Percentiles rank a stretch among this genome's conserved stretches.
Conservation (phyloP, 2,113 vertebrate genomes). For the Oryzias celebensis region DNA sequence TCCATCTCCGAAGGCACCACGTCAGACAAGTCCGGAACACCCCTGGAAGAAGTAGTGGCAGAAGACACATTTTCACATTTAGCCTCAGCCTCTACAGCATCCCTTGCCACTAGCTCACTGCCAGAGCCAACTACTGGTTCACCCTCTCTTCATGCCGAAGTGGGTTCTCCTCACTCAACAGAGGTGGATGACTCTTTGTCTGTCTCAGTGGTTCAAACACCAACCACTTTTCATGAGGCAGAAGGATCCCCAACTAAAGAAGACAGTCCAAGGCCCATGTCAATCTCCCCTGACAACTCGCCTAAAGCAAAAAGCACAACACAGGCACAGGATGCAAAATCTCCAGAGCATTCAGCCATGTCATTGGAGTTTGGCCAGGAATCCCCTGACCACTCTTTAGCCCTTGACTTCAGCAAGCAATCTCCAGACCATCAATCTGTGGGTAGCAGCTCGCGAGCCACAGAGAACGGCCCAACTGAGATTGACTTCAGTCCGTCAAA, state of each 20-base stretch:
- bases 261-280: conserved; percentile 94
- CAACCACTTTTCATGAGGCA: conserved; percentile 90
- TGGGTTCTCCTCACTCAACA: conserved; percentile 94
- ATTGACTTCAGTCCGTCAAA: conserved; percentile 91
- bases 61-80: conserved; percentile 96
- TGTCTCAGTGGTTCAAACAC: conserved; percentile 94
- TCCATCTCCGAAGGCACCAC: conserved; percentile 96
- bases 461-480: conserved; percentile 95
- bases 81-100: conserved; percentile 93
- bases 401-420: conserved; percentile 91
- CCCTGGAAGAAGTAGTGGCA: conserved; percentile 90
- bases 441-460: conserved; percentile 78
- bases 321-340: conserved; percentile 81
- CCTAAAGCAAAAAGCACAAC: conserved; percentile 86
- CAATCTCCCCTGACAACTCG: conserved; percentile 94
- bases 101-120: conserved; percentile 93
- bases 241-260: conserved; percentile 94
- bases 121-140: conserved; percentile 95
- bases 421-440: conserved; percentile 86
- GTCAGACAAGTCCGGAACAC: conserved; percentile 93
- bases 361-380: conserved; percentile 88
- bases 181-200: conserved; percentile 97
- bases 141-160: conserved; percentile 92
- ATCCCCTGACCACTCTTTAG: conserved; percentile 92
- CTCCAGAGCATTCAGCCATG: conserved; percentile 89